Evolutionary conservation across 1,140 invertebrate genomes (phyloP), one percentile per base, ranked within the genome.

Genomic region (Harlomillsia oculata): DNA sequence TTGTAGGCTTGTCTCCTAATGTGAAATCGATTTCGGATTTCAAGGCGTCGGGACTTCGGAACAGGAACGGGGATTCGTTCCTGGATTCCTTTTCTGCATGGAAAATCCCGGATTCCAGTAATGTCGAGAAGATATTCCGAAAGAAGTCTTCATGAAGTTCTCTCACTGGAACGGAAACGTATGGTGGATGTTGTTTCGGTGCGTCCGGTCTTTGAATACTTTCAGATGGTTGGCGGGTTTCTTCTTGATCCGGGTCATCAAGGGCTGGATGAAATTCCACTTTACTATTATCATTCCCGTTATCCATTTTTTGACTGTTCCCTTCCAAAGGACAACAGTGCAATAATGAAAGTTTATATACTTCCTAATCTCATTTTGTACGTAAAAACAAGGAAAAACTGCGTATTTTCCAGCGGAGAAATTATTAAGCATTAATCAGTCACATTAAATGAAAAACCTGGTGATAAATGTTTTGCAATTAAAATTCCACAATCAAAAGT

Each of bases 1-100:
- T 29, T 14, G 36, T 53, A 14, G 23, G 25, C 18, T 28, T 34
- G 5, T 48, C 45, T 5, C 23, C 36, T 11, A 55, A 34, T 3
- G 21, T n/a, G 30, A 55, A 55, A 43, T 55, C 53, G 14, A 55
- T 45, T 23, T 28, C 5, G 13, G 25, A 16, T 11, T 34, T 14
- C 14, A 55, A 36, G 11, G 28, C 32, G 13, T 55, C 32, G 11
- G 20, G 29, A 4, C 9, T 9, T 46, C 25, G 18, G 34, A 25
- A 55, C 2, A 37, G 18, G 1, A 46, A 40, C 2, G 53, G 37
- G 14, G 53, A 14, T 16, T 50, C 2, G n/a, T 28, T 50, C 23
- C 21, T 30, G 5, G 45, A 2, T 0, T 29, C 40, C 13, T 44
- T n/a, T 20, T 53, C 41, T 14, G 44, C 41, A 26, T 32, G 45